These are phyloP conservation scores for Drosophila neotestacea DNA, from an alignment of 2,888 invertebrate genomes.

Conservation along the genomic window DNA sequence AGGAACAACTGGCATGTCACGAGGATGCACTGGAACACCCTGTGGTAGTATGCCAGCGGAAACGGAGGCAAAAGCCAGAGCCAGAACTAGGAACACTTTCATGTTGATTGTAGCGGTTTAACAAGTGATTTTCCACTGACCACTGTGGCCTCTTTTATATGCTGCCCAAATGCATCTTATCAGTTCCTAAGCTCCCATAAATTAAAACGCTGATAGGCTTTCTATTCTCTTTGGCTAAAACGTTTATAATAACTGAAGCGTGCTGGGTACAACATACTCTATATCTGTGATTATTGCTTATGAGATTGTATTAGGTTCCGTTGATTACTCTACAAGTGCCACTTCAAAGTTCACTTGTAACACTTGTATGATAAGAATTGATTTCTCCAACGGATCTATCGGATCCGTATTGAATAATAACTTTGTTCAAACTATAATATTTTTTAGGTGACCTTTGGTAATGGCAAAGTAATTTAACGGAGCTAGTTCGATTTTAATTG, in stretches of 20 bases:
- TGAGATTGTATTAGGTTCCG: no score
- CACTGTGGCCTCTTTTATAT: not conserved
- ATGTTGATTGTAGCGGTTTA: slow-evolving; percentile 18
- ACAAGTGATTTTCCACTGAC: slow-evolving; percentile 6
- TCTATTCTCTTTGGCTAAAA: no score
- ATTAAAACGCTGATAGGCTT: no score
- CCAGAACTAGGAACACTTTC: slow-evolving; percentile 35
- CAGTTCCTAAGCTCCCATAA: not conserved
- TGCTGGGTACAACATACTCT: no score
- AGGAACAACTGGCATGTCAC: no score
- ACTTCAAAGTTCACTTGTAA: no score
- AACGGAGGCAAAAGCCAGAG: slow-evolving; percentile 30
- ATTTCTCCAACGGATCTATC: not conserved
- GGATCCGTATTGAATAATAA: not conserved
- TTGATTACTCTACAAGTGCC: no score
- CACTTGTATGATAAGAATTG: not conserved
- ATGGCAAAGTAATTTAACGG: not conserved
- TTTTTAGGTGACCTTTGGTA: not conserved
- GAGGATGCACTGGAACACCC: no score
- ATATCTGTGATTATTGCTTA: no score
- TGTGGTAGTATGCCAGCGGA: slow-evolving; percentile 1
- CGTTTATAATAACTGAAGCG: no score
- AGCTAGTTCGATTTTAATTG: no score
- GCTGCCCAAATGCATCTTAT: slow-evolving; percentile 5
- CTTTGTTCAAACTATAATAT: not conserved